Percentiles rank a stretch among this genome's conserved stretches.
These are phyloP conservation scores for Tachyglossus aculeatus DNA, from an alignment of 2,797 vertebrate genomes.

Conservation along the genomic window DNA sequence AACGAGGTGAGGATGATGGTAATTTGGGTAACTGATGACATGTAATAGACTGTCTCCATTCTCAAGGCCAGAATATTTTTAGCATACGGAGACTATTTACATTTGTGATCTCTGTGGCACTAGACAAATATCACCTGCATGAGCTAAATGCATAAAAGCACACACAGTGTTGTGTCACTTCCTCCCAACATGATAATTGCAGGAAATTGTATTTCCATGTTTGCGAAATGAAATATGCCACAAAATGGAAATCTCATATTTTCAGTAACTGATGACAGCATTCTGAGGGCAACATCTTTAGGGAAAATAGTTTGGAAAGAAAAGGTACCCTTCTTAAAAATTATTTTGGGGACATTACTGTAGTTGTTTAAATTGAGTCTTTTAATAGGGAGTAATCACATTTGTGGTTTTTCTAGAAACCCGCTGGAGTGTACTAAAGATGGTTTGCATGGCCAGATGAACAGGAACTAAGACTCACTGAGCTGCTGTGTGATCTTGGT, in stretches of 20 bases:
- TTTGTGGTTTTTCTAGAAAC: no score
- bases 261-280: neutral
- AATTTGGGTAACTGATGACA: neutral
- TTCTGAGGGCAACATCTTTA: neutral
- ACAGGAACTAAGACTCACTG: no score
- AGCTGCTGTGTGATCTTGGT: no score
- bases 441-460: no score
- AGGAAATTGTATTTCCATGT: constrained; percentile 1
- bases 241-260: no score
- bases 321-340: no score
- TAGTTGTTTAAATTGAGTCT: no score
- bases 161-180: neutral
- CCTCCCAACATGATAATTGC: neutral
- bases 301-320: no score
- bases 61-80: neutral
- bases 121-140: neutral
- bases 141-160: neutral
- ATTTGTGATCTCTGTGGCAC: neutral
- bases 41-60: neutral
- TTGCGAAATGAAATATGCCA: neutral
- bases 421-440: no score
- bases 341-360: no score
- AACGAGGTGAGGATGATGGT: constrained; percentile 85
- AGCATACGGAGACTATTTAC: neutral
- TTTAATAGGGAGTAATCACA: no score